Conservation (phyloP, 2,113 vertebrate species). For the Excalfactoria chinensis region DNA sequence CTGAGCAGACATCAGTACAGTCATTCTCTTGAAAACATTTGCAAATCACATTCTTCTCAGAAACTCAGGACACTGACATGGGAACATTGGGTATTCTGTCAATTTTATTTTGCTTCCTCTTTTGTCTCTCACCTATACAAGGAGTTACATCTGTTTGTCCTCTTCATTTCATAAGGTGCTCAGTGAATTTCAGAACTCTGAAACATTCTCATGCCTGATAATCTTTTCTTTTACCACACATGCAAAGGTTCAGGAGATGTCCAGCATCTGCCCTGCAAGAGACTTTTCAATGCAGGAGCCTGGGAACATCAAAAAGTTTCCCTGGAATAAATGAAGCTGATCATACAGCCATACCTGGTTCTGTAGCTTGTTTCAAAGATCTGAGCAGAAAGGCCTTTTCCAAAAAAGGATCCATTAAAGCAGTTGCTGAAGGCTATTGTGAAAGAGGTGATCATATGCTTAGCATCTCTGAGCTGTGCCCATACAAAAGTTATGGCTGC, state of each 20-base stretch:
- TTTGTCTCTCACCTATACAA: neutral
- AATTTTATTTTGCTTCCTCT: neutral
- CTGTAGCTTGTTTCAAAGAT: fast-evolving
- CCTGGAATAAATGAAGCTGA: neutral
- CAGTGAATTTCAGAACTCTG: neutral
- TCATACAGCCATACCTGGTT: neutral
- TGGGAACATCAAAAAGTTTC: neutral
- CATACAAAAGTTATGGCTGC: neutral
- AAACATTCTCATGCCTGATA: neutral
- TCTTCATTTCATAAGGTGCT: neutral
- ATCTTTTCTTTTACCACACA: neutral
- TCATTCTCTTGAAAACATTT: neutral
- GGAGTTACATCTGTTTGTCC: neutral
- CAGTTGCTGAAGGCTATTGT: neutral
- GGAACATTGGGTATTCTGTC: neutral
- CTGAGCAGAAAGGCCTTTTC: neutral
- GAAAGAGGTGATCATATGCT: neutral
- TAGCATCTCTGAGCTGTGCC: neutral
- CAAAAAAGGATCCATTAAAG: neutral
- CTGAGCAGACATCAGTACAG: neutral
- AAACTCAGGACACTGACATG: neutral
- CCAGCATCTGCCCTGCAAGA: neutral
- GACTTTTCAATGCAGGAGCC: neutral
- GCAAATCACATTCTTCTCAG: neutral
- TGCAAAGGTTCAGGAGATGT: neutral